Percentiles rank a stretch among this genome's conserved stretches.
phyloP scores from a whole-genome alignment of 2,888 invertebrate genomes.

The Agrotis ipsilon region DNA sequence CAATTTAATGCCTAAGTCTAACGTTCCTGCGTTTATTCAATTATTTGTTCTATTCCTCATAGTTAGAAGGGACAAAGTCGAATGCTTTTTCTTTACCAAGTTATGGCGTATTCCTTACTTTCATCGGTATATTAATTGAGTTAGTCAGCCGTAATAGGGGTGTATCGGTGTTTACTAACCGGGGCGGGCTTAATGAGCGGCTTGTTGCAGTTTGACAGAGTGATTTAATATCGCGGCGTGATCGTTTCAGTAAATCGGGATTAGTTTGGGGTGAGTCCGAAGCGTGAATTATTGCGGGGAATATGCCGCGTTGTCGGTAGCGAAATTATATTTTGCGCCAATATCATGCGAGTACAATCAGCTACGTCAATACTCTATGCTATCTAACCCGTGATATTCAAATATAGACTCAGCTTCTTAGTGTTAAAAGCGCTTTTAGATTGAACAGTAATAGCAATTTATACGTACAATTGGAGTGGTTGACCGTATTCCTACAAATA shows the following conservation, averaged over 20 bases:
- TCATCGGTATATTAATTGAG: constrained; percentile 75
- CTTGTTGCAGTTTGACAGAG: constrained; percentile 88
- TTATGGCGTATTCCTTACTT: constrained; percentile 57
- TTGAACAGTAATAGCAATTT: constrained; percentile 35
- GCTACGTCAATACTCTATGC: constrained; percentile 43
- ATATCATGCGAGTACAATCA: constrained; percentile 59
- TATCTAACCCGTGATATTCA: constrained; percentile 1
- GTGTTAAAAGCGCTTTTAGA: constrained; percentile 31
- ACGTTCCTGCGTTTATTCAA: constrained; percentile 32
- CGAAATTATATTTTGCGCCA: constrained; percentile 72
- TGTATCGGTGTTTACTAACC: constrained; percentile 81
- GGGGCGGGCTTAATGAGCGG: constrained; percentile 85
- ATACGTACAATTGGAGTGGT: constrained; percentile 43
- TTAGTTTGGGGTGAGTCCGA: constrained; percentile 83
- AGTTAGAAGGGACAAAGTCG: constrained; percentile 50
- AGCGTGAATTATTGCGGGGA: constrained; percentile 84
- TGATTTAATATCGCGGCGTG: constrained; percentile 87
- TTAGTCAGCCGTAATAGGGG: constrained; percentile 78
- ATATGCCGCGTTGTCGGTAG: constrained; percentile 75
- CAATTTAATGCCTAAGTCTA: constrained; percentile 65
- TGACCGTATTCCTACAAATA: constrained; percentile 57
- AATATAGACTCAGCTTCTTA: constrained; percentile 38
- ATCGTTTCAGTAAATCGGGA: constrained; percentile 88
- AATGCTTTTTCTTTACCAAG: constrained; percentile 24
- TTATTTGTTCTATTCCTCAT: constrained; percentile 53